Evolutionary conservation across 1,140 invertebrate genomes (phyloP).

Genomic region (Battus philenor): DNA sequence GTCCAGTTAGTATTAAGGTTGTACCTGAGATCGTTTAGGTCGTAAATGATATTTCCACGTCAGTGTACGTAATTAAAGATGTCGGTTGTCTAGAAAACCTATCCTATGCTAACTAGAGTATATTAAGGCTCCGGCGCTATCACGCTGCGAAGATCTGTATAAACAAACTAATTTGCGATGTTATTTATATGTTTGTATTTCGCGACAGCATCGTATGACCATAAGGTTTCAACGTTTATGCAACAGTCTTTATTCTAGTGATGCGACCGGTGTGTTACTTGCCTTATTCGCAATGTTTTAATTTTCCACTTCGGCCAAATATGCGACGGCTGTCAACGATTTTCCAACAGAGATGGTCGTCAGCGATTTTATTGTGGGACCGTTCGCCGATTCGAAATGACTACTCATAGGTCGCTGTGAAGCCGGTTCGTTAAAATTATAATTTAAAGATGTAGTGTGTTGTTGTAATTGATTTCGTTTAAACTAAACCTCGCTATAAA

Average conservation of each 20-base stretch:
- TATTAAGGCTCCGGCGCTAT: conserved; percentile 36
- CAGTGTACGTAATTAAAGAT: conserved; percentile 15
- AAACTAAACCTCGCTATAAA: conserved; percentile 9
- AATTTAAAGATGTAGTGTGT: conserved; percentile 12
- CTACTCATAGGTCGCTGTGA: conserved; percentile 3
- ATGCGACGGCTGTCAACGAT: neutral
- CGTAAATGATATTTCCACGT: conserved; percentile 9
- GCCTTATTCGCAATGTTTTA: conserved; percentile 6
- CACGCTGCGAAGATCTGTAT: conserved; percentile 29
- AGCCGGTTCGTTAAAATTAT: conserved; percentile 9
- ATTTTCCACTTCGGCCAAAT: conserved; percentile 9
- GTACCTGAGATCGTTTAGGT: neutral
- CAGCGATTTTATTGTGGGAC: conserved; percentile 10
- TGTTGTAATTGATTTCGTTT: conserved; percentile 4
- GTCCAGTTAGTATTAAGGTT: too few relatives aligned
- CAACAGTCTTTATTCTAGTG: conserved; percentile 21
- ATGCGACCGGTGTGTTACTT: conserved; percentile 20
- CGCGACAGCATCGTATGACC: conserved; percentile 14
- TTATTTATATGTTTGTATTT: conserved; percentile 37
- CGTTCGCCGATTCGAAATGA: neutral
- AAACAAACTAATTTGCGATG: conserved; percentile 51
- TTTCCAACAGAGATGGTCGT: neutral
- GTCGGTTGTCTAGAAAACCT: conserved; percentile 19
- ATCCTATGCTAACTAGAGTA: conserved; percentile 42
- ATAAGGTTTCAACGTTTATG: conserved; percentile 43